Evolutionary conservation across 2,797 vertebrate species (phyloP), one percentile per base, ranked within the genome.

Genomic region (Sciurus vulgaris): DNA sequence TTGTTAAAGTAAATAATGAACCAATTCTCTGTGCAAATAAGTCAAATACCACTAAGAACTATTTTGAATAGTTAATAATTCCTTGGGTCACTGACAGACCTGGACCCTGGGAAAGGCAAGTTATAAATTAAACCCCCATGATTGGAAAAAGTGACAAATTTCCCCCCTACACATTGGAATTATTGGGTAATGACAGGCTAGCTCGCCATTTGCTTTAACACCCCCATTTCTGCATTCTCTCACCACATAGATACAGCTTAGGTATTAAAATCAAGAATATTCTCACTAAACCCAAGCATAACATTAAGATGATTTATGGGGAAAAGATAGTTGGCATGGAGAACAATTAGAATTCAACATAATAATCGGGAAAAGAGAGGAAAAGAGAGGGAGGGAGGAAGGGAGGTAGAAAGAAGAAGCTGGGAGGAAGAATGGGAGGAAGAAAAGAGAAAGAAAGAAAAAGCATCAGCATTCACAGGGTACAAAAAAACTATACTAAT

Each of bases 241-340:
- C 38, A 41, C 69, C n/a, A 67, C 92, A 33, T 87, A 89, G 95
- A 91, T 22, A 89, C 14, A 17, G 70, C 63, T 76, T 84, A 56
- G 28, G 72, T 95, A 89, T 83, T 81, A 49, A 93, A 86, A 92
- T 89, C 12, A 94, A 93, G 56, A 97, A 61, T 65, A 94, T 49
- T 65, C 49, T 93, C 81, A 82, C 26, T 83, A 70, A 93, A 56
- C 12, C 3, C 54, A 72, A 93, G 82, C 20, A 89, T 74, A 92
- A 70, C 18, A 54, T 74, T 35, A 86, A 72, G 35, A 74, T 84
- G 24, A 59, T 83, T 74, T 91, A 65, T 61, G 73, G 28, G 15
- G 5, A 38, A 77, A 47, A 86, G 63, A 30, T 69, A 24, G 13
- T 22, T 92, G 22, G 33, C 76, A 73, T 84, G 38, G 51, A 74